A percentile compares a stretch with the other conserved stretches of the same genome.
These are phyloP conservation scores for Serilophus lunatus DNA, from an alignment of 2,113 vertebrate species.

Conservation along the genomic window DNA sequence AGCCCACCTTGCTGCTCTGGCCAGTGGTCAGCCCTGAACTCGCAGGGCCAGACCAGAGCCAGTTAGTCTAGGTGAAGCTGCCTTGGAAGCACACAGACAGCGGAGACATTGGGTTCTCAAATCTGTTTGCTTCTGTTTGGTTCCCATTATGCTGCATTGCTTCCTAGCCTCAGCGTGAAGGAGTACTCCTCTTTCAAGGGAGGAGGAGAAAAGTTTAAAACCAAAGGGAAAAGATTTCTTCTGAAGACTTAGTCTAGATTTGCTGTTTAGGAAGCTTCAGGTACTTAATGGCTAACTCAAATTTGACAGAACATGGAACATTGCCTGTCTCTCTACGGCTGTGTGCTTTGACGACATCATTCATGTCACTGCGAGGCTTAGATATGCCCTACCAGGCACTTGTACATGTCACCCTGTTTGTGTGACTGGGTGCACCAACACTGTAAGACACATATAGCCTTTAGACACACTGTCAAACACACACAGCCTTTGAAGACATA, in stretches of 20 bases:
- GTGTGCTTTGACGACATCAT: not conserved
- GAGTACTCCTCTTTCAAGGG: not conserved
- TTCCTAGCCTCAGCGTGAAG: not conserved
- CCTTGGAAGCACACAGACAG: not conserved
- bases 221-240: not conserved
- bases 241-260: not conserved
- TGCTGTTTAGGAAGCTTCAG: not conserved
- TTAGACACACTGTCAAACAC: not conserved
- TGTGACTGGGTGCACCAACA: not conserved
- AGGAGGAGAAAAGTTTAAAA: not conserved
- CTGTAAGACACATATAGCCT: not conserved
- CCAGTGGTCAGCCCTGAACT: not conserved
- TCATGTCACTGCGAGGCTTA: not conserved
- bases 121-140: not conserved
- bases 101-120: not conserved
- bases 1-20: rapidly evolving
- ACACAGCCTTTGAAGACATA: not conserved
- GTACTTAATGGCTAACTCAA: not conserved
- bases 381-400: not conserved
- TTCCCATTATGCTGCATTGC: not conserved
- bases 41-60: not conserved
- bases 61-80: not conserved
- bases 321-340: not conserved
- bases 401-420: rapidly evolving
- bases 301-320: not conserved